A percentile compares a stretch with the other conserved stretches of the same genome.
These are phyloP conservation scores for Pelosia muscerda DNA, from an alignment of 2,888 invertebrate genomes.

Conservation along the genomic window DNA sequence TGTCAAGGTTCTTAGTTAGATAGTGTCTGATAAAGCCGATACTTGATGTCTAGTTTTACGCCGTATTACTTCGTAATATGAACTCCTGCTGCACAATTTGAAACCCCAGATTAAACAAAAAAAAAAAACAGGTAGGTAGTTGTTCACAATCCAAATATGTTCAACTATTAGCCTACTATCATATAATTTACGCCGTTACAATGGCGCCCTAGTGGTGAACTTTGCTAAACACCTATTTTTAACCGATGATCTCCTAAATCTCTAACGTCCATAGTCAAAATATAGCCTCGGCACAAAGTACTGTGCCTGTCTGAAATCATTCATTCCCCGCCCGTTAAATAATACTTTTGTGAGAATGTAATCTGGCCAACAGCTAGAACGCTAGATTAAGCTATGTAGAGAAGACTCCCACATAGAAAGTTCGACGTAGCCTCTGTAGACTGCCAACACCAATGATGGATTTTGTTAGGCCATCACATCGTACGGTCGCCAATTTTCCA, in stretches of 20 bases:
- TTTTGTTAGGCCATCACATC: neutral
- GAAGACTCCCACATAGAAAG: slow-evolving; percentile 23
- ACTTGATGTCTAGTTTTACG: no score
- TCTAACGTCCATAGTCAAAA: neutral
- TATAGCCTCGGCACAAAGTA: neutral
- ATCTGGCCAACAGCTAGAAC: slow-evolving; percentile 26
- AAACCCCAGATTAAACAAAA: no score
- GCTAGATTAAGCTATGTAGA: slow-evolving; percentile 42
- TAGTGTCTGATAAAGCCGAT: no score
- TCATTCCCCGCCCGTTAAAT: slow-evolving; percentile 18
- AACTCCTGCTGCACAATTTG: no score
- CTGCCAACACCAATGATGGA: neutral
- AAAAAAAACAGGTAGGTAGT: no score
- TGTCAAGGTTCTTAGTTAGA: neutral
- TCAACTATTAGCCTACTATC: no score
- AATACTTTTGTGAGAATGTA: slow-evolving; percentile 2
- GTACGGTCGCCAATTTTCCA: slow-evolving; percentile 19
- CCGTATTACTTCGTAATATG: no score
- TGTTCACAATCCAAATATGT: no score
- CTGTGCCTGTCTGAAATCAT: slow-evolving; percentile 25
- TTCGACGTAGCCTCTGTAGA: slow-evolving; percentile 29
- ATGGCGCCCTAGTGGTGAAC: neutral
- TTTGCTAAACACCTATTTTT: neutral
- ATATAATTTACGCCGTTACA: no score
- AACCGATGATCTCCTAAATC: neutral